Evolutionary conservation across 2,113 vertebrate genomes (phyloP).

Genomic region (Microtus oregoni): DNA sequence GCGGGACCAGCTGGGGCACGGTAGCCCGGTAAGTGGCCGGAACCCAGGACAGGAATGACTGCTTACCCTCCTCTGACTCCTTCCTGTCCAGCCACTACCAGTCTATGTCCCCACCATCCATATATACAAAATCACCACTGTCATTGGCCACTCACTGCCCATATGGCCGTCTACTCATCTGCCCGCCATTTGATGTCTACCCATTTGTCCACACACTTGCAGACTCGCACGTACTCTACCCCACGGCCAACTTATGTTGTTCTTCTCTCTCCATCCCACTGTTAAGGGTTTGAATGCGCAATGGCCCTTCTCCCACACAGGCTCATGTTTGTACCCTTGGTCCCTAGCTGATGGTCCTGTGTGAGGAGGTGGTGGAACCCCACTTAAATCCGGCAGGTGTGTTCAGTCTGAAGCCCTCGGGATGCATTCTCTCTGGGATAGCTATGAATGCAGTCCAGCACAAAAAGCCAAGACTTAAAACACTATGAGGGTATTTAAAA

Average conservation of each 20-base stretch:
- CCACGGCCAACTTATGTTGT: neutral
- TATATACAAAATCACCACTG: neutral
- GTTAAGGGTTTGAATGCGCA: neutral
- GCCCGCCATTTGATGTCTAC: neutral
- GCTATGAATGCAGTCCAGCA: too few species aligned
- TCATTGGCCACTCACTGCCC: neutral
- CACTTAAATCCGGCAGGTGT: neutral
- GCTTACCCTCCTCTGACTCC: neutral
- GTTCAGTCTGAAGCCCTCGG: neutral
- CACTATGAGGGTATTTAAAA: too few species aligned
- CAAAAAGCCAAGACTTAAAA: neutral
- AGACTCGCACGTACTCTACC: neutral
- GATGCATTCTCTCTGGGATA: neutral
- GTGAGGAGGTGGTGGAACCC: neutral
- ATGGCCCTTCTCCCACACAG: neutral
- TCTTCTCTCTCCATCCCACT: too few species aligned
- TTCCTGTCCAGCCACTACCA: neutral
- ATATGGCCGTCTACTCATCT: too few species aligned
- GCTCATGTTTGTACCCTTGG: neutral
- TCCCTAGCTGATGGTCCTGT: neutral
- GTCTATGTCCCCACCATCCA: too few species aligned
- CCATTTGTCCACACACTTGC: neutral
- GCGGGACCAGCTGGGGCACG: conserved; percentile 50
- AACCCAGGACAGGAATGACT: neutral
- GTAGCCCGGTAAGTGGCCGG: conserved; percentile 76